phyloP scores from a whole-genome alignment of 2,113 vertebrate species.

The Pycnonotus jocosus region DNA sequence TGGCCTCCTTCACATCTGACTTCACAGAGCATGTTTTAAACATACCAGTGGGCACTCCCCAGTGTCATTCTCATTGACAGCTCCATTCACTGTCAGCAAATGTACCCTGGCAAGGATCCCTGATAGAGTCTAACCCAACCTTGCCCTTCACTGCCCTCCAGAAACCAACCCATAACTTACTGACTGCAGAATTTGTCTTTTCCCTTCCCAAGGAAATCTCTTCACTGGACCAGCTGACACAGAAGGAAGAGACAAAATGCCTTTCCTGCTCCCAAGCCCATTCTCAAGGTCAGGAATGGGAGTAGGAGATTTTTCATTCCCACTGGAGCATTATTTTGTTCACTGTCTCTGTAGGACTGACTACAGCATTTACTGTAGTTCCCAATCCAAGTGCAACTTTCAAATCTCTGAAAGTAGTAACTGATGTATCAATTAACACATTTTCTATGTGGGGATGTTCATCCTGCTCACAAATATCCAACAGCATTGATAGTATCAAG shows the following conservation, averaged over 20 bases:
- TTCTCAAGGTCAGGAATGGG: not conserved
- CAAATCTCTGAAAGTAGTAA: not conserved
- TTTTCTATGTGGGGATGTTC: not conserved
- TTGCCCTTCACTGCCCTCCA: not conserved
- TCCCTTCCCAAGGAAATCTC: not conserved
- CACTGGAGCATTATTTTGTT: not conserved
- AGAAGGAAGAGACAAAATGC: not conserved
- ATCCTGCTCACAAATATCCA: not conserved
- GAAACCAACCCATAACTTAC: constrained; percentile 4
- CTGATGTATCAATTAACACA: not conserved
- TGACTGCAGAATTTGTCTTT: not conserved
- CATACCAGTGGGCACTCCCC: not conserved
- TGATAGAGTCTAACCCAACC: not conserved
- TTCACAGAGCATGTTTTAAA: not conserved
- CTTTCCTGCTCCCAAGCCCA: not conserved
- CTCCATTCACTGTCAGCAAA: constrained; percentile 10
- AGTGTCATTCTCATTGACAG: not conserved
- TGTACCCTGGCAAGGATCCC: not conserved
- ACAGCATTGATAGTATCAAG: not conserved
- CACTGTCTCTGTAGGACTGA: not conserved
- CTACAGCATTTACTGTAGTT: not conserved
- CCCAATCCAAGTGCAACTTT: not conserved
- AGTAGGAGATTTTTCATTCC: not conserved
- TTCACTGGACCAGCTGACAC: not conserved
- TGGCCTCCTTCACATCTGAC: not conserved